Base-by-base conservation (phyloP, 1,140 invertebrate species). In the Drosophila ironensis region DNA sequence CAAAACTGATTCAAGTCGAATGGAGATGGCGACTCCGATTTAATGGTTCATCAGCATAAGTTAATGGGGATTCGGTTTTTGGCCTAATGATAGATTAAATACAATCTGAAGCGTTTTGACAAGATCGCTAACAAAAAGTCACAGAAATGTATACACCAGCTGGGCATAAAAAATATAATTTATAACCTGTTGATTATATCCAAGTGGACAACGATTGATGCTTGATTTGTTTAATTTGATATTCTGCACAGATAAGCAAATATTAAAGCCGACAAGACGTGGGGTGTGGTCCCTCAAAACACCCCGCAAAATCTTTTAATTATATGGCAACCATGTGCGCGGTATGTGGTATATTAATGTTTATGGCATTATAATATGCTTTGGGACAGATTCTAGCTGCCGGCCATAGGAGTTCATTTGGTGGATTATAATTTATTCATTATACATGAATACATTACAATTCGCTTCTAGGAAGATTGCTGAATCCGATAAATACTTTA, bases 11-110 rank as follows among this genome's bases (percentile, higher is more conserved):
- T 70, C 69, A 73, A 52, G 16, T 56, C 48, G 22, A 61, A 44
- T 67, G 44, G 42, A 53, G 72, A 66, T 27, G 69, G 68, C 19
- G 68, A 56, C 51, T 71, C 71, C 54, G 54, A 27, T 54, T 82
- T 84, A 86, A 82, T 82, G 59, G 80, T 61, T 78, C 80, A 82
- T 82, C 78, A 78, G 78, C 72, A 70, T 84, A 73, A 77, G 73
- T 71, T 82, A 74, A 82, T 86, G 27, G 54, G 54, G 47, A 67
- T 71, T 71, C 51, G 63, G 40, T 44, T 71, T 69, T 77, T 73
- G 59, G 69, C 53, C 72, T 82, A 78, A 82, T 82, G 76, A 82
- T 53, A 59, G 41, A 47, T 47, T 72, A 59, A 82, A 72, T 30
- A 68, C 54, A 72, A 72, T 64, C 72, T 47, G 48, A 82, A 56